These are phyloP conservation scores for Drosophila miranda DNA, from an alignment of 1,140 invertebrate genomes.

Conservation along the genomic window DNA sequence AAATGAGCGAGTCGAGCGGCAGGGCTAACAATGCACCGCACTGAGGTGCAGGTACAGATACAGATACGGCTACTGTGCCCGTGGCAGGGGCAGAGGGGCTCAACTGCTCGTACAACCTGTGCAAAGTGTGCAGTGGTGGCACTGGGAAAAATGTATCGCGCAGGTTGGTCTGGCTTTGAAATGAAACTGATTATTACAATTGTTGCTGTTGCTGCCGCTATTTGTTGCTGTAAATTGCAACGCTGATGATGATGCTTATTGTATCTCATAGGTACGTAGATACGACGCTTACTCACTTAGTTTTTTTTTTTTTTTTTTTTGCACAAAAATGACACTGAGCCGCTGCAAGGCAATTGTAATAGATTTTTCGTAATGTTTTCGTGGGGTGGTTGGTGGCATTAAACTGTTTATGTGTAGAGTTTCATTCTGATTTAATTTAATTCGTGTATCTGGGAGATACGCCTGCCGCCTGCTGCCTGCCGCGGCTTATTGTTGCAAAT, in stretches of 20 bases:
- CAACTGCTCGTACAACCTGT: constrained; percentile 42
- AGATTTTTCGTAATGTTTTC: constrained; percentile 49
- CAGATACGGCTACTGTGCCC: constrained; percentile 27
- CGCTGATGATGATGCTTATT: constrained; percentile 66
- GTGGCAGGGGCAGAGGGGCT: constrained; percentile 1
- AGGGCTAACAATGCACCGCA: constrained; percentile 63
- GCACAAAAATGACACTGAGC: constrained; percentile 47
- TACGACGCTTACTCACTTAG: constrained; percentile 40
- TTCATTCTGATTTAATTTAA: constrained; percentile 53
- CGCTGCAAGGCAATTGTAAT: constrained; percentile 45
- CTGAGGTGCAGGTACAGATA: constrained; percentile 1
- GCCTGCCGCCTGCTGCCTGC: constrained; percentile 4
- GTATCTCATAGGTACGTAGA: constrained; percentile 72
- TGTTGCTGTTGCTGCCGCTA: constrained; percentile 49
- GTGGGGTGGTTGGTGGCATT: constrained; percentile 74
- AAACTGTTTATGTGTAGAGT: constrained; percentile 78
- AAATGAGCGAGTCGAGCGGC: constrained; percentile 65
- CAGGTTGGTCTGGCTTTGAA: constrained; percentile 68
- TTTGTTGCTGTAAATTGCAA: constrained; percentile 21
- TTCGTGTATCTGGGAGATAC: constrained; percentile 52
- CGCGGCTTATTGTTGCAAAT: constrained; percentile 68
- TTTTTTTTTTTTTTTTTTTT: constrained; percentile 44
- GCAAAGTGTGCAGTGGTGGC: not conserved
- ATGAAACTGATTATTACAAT: constrained; percentile 79
- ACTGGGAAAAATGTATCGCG: constrained; percentile 72